Evolutionary conservation across 2,888 invertebrate species (phyloP), one percentile per base, ranked within the genome.

Genomic region (Odontomyia ornata): DNA sequence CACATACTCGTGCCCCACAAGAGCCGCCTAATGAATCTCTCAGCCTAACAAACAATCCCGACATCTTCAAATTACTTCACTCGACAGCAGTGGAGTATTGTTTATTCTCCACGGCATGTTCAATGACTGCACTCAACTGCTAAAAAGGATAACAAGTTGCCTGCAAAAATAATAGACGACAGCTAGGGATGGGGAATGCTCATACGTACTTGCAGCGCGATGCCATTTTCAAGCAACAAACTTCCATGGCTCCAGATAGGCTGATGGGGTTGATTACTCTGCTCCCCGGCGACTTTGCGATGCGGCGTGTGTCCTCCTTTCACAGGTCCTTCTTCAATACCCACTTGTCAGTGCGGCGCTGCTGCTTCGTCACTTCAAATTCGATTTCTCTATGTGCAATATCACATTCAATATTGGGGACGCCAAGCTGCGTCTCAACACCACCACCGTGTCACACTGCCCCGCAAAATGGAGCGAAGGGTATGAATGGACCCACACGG

Each of bases 161-260:
- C 36, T 36, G 36, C 36, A 43, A 57, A 47, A 25, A 3, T 60
- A 56, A 60, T 25, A 25, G 7, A 18, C 28, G 23, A 30, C 47
- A 71, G 52, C 15, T 43, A n/a, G 36, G 36, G 36, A 36, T 36
- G 36, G 5, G 9, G 47, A 30, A 76, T n/a, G n/a, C n/a, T n/a
- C n/a, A n/a, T 76, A 80, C 80, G 79, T 77, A 82, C 82, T 80
- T 82, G 81, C 82, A 82, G 76, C 82, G 80, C 46, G 82, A 82
- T 80, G 82, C 82, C 82, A 82, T 82, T 81, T 82, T 82, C 76
- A 82, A 81, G 77, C 82, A 82, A 78, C 82, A 82, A 75, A 82
- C 82, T 78, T 82, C 82, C 82, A 82, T 82, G 77, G 73, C 71
- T 64, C 52, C 47, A 69, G 67, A 18, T 67, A 23, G 67, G 43